Conservation (phyloP, 2,797 vertebrate genomes). For the Smutsia gigantea region DNA sequence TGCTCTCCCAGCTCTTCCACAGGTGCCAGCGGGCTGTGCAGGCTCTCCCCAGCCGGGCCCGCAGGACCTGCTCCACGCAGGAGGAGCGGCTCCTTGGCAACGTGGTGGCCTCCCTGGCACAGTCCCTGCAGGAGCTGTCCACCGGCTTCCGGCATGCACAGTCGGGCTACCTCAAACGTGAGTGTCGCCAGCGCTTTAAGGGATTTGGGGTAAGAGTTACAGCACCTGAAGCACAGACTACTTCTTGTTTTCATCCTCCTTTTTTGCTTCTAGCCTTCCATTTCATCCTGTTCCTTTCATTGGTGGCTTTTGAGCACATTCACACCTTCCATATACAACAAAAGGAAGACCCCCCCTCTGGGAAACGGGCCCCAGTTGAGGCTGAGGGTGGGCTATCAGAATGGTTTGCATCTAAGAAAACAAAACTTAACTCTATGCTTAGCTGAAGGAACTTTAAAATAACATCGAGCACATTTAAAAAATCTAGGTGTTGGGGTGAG, state of each 20-base stretch:
- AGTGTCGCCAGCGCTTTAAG: constrained; percentile 74
- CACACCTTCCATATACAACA: background rate
- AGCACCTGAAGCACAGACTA: fast-evolving
- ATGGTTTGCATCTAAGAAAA: background rate
- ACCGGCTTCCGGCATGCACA: constrained; percentile 95
- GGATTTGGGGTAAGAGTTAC: background rate
- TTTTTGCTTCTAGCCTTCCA: background rate
- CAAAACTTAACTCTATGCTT: too few relatives aligned
- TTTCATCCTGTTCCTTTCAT: background rate
- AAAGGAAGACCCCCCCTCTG: background rate
- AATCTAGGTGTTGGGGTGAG: background rate
- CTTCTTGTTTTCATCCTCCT: background rate
- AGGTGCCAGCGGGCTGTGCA: constrained; percentile 96
- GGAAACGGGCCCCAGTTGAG: fast-evolving
- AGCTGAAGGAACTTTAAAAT: background rate
- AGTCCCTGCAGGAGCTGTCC: constrained; percentile 97
- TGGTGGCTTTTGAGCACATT: background rate
- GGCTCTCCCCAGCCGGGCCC: constrained; percentile 92
- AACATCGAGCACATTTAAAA: background rate
- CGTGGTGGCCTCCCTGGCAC: constrained; percentile 95
- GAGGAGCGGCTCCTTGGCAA: constrained; percentile 95
- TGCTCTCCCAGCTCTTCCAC: constrained; percentile 94
- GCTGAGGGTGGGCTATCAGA: background rate
- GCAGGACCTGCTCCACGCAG: constrained; percentile 93
- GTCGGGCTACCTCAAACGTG: constrained; percentile 98